phyloP scores from a whole-genome alignment of 2,797 vertebrate species.

The Sphenodon punctatus region DNA sequence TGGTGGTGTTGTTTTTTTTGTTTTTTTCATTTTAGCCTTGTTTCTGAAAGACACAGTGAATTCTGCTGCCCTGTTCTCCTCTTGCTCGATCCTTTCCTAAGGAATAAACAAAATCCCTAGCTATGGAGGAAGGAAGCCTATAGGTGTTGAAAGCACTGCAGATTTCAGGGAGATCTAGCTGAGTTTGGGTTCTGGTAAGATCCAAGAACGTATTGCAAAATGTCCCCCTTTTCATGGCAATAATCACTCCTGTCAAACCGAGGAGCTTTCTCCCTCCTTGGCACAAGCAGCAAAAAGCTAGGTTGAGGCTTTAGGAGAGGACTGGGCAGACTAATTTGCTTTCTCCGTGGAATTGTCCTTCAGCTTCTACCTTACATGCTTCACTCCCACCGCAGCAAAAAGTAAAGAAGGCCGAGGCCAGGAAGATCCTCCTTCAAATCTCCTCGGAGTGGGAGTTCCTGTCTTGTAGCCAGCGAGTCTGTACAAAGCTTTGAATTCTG shows the following conservation, averaged over 20 bases:
- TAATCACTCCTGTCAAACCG: not conserved
- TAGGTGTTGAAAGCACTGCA: not conserved
- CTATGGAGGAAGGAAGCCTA: not conserved
- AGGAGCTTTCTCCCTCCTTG: not conserved
- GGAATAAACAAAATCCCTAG: not conserved
- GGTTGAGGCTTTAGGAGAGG: not conserved
- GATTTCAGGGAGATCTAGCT: not conserved
- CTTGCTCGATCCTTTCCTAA: not conserved
- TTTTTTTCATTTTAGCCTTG: not conserved
- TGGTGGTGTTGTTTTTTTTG: not conserved
- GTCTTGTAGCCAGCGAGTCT: not conserved
- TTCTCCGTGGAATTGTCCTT: not conserved
- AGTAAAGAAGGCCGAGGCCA: not conserved
- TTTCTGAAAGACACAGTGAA: not conserved
- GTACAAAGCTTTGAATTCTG: rapidly evolving
- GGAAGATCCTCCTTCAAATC: too few species aligned
- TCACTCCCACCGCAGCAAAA: not conserved
- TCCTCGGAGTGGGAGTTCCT: too few species aligned
- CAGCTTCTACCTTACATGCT: not conserved
- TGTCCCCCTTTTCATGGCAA: not conserved
- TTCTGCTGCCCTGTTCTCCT: not conserved
- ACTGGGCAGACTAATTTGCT: rapidly evolving
- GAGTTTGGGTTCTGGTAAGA: not conserved
- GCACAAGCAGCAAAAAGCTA: not conserved
- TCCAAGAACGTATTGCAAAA: not conserved